Conservation (phyloP, 2,888 invertebrate genomes). For the Thereva nobilitata region DNA sequence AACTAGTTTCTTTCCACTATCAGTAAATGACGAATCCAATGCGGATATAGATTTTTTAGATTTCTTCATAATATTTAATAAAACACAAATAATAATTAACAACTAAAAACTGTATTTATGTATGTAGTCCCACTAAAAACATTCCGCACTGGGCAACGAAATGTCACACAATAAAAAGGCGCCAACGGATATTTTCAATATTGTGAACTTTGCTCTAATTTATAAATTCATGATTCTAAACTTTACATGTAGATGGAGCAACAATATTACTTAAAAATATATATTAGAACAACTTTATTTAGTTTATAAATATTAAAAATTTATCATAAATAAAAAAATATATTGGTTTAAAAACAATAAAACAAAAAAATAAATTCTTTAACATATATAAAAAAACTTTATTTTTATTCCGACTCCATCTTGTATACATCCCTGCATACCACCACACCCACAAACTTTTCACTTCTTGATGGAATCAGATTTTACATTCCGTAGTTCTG, state of each 20-base stretch:
- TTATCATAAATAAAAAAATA: not conserved
- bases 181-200: conserved; percentile 19
- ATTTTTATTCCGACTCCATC: too few relatives aligned
- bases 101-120: conserved; percentile 15
- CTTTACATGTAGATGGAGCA: not conserved
- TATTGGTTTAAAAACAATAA: too few relatives aligned
- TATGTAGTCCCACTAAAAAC: conserved; percentile 9
- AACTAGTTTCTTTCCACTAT: conserved; percentile 62
- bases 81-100: not conserved
- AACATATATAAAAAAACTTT: too few relatives aligned
- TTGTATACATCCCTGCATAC: too few relatives aligned
- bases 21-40: not conserved
- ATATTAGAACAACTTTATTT: not conserved
- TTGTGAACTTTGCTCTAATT: conserved; percentile 6
- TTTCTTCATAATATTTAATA: conserved; percentile 8
- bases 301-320: not conserved
- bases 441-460: too few relatives aligned
- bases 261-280: not conserved
- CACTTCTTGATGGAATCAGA: too few relatives aligned
- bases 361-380: too few relatives aligned
- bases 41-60: conserved; percentile 8
- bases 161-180: conserved; percentile 23
- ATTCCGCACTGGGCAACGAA: not conserved
- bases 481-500: too few relatives aligned
- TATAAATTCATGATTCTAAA: not conserved